These are phyloP conservation scores for Scaptomyza graminum DNA, from an alignment of 1,140 invertebrate genomes.

Conservation along the genomic window DNA sequence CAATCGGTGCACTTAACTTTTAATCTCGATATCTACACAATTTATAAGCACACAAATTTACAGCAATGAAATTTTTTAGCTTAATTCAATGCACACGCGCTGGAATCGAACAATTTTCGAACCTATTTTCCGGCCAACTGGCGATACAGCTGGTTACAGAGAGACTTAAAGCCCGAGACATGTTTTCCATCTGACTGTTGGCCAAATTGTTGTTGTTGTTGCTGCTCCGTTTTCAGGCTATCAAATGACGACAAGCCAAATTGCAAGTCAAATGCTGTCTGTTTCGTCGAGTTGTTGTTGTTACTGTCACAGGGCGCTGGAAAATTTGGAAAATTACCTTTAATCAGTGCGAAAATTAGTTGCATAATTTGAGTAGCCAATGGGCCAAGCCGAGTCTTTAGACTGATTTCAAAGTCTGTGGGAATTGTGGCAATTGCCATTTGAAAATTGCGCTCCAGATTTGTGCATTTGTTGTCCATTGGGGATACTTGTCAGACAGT, in stretches of 20 bases:
- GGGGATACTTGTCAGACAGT: constrained; percentile 13
- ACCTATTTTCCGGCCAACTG: constrained; percentile 51
- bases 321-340: constrained; percentile 80
- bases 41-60: constrained; percentile 40
- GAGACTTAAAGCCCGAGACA: background rate
- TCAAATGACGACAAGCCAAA: constrained; percentile 75
- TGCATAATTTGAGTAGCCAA: constrained; percentile 61
- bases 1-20: too few species aligned
- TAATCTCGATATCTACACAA: background rate
- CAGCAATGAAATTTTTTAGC: constrained; percentile 51
- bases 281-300: constrained; percentile 40
- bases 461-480: constrained; percentile 9
- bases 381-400: constrained; percentile 11
- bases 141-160: constrained; percentile 51
- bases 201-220: constrained; percentile 34
- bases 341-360: constrained; percentile 81
- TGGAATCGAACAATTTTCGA: constrained; percentile 58
- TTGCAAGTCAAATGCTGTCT: constrained; percentile 61
- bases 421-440: constrained; percentile 49
- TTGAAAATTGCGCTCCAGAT: constrained; percentile 37
- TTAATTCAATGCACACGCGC: constrained; percentile 75
- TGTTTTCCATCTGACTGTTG: constrained; percentile 11
- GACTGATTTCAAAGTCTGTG: constrained; percentile 31
- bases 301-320: constrained; percentile 63
- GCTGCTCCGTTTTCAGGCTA: constrained; percentile 54